phyloP scores from a whole-genome alignment of 2,888 invertebrate genomes.

The Apantesis nais region DNA sequence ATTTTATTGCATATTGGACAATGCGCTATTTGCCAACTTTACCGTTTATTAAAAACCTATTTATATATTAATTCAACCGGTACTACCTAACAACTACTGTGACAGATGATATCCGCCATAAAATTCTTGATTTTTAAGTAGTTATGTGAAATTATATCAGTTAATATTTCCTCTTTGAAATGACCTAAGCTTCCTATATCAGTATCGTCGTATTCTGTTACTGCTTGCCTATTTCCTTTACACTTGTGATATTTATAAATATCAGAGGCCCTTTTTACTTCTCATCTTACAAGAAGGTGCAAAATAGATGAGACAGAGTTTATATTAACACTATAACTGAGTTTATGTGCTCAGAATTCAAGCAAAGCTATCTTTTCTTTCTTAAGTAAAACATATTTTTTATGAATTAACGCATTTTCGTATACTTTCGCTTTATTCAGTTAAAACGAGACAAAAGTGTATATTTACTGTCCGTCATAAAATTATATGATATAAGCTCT shows the following conservation, averaged over 20 bases:
- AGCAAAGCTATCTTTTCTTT: not conserved
- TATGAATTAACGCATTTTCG: not conserved
- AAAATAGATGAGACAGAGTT: not conserved
- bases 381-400: not conserved
- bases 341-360: not conserved
- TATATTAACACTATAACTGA: not conserved
- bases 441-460: not conserved
- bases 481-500: not conserved
- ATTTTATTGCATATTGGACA: not conserved
- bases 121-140: conserved; percentile 6
- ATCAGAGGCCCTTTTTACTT: not conserved
- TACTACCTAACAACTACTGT: conserved; percentile 1
- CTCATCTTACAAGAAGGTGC: no score
- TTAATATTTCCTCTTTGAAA: conserved; percentile 12
- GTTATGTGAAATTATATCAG: conserved; percentile 11
- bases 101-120: conserved; percentile 12
- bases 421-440: not conserved
- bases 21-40: conserved; percentile 6
- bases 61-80: not conserved
- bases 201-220: not conserved
- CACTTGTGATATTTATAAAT: not conserved
- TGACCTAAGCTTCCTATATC: conserved; percentile 10
- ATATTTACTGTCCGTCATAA: not conserved
- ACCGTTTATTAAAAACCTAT: not conserved
- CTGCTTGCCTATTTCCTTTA: not conserved